Evolutionary conservation across 2,797 vertebrate genomes (phyloP).

Genomic region (Todus mexicanus): DNA sequence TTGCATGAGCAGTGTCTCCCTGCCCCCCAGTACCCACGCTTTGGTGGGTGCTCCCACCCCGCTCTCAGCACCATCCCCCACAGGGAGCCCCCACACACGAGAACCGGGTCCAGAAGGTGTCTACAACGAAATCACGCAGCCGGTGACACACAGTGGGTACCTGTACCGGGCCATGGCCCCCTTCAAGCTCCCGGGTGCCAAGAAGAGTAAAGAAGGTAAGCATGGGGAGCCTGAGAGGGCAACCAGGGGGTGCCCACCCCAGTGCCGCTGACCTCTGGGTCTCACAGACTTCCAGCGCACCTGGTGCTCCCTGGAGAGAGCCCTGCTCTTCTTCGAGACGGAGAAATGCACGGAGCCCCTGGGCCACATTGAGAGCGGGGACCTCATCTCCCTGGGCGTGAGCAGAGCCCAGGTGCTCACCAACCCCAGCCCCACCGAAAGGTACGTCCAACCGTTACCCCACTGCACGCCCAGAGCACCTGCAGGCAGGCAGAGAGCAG

Average conservation of each 20-base stretch:
- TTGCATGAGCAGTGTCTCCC: background rate
- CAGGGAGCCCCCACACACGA: background rate
- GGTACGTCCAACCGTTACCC: background rate
- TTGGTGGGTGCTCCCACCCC: background rate
- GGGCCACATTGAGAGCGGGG: constrained; percentile 81
- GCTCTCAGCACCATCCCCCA: fast-evolving
- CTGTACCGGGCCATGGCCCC: constrained; percentile 79
- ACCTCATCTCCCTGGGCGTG: constrained; percentile 89
- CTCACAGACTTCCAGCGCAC: constrained; percentile 84
- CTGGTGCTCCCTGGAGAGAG: constrained; percentile 67
- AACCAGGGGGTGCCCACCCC: background rate
- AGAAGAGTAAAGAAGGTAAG: constrained; percentile 84
- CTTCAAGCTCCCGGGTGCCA: constrained; percentile 73
- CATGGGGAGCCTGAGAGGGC: fast-evolving
- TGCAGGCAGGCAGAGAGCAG: background rate
- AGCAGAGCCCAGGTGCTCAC: constrained; percentile 69
- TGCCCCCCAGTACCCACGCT: fast-evolving
- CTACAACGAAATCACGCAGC: constrained; percentile 93
- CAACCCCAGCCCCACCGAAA: constrained; percentile 31
- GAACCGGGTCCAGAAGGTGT: constrained; percentile 66
- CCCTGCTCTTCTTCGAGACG: constrained; percentile 70
- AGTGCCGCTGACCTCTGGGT: fast-evolving
- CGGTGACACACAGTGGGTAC: constrained; percentile 84
- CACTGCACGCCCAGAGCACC: background rate
- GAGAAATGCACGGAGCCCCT: constrained; percentile 81